Evolutionary conservation across 30 jellyfish, hydroid and myxozoan genomes (phyloP).

Genomic region (Aurelia sp.): DNA sequence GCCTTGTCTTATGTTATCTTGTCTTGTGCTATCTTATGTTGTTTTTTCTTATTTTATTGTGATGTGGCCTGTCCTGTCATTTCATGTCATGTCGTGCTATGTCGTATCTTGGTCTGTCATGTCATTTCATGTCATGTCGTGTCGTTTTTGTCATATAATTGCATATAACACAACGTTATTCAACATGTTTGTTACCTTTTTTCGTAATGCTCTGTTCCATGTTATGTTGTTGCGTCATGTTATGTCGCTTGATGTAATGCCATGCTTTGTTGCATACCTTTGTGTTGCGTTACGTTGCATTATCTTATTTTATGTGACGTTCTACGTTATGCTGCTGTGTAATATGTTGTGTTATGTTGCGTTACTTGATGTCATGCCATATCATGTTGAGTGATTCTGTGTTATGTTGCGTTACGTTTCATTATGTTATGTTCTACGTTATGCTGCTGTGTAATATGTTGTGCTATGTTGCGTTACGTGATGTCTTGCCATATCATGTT

Average conservation of each 20-base stretch:
- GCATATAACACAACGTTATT: too few relatives aligned
- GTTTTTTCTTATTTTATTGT: not conserved
- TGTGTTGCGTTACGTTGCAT: not conserved
- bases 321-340: not conserved
- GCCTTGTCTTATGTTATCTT: not conserved
- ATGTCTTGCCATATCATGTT: not conserved
- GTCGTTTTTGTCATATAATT: not conserved
- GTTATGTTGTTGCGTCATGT: not conserved
- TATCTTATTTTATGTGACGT: not conserved
- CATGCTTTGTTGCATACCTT: not conserved
- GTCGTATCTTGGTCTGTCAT: not conserved
- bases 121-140: not conserved
- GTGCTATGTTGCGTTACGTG: not conserved
- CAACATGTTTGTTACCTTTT: not conserved
- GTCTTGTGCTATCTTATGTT: not conserved
- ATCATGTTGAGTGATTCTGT: not conserved
- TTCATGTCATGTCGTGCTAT: not conserved
- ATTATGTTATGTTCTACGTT: too few relatives aligned
- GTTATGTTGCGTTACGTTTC: not conserved
- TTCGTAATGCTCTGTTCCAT: not conserved
- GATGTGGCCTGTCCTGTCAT: not conserved
- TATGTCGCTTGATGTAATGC: not conserved
- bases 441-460: not conserved
- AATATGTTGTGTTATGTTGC: not conserved
- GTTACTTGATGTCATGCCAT: slow-evolving; percentile 2